These are phyloP conservation scores for Camelus dromedarius DNA, from an alignment of 2,113 vertebrate species.

Conservation along the genomic window DNA sequence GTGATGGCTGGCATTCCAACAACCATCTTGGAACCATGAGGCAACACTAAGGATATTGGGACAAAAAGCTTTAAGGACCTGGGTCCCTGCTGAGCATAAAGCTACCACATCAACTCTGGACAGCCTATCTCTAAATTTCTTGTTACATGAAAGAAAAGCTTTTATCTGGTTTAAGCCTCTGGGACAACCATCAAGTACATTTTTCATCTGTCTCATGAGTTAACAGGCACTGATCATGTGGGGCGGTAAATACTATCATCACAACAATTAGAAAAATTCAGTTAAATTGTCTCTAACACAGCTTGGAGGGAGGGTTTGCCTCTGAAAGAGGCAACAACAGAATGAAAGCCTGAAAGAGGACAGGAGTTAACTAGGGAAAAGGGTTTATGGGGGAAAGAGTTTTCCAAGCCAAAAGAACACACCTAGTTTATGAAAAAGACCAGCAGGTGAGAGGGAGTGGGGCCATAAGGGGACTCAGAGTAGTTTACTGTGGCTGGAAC, in stretches of 20 bases:
- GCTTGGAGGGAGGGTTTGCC: neutral
- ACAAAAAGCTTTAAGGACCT: neutral
- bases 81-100: neutral
- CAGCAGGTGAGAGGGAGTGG: neutral
- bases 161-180: constrained; percentile 33
- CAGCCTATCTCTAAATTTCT: neutral
- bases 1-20: neutral
- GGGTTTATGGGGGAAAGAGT: neutral
- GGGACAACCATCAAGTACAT: neutral
- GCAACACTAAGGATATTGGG: neutral
- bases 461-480: neutral
- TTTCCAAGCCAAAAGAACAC: neutral
- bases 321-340: neutral
- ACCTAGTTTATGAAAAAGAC: neutral
- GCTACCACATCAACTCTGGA: neutral
- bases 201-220: neutral
- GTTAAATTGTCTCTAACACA: neutral
- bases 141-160: neutral
- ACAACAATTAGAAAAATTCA: neutral
- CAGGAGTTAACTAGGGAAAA: neutral
- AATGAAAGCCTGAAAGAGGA: neutral
- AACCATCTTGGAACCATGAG: neutral
- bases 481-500: neutral
- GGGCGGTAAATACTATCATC: neutral
- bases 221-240: neutral